Evolutionary conservation across 1,140 invertebrate species (phyloP), one percentile per base, ranked within the genome.

Genomic region (Zaprionus tsacasi): DNA sequence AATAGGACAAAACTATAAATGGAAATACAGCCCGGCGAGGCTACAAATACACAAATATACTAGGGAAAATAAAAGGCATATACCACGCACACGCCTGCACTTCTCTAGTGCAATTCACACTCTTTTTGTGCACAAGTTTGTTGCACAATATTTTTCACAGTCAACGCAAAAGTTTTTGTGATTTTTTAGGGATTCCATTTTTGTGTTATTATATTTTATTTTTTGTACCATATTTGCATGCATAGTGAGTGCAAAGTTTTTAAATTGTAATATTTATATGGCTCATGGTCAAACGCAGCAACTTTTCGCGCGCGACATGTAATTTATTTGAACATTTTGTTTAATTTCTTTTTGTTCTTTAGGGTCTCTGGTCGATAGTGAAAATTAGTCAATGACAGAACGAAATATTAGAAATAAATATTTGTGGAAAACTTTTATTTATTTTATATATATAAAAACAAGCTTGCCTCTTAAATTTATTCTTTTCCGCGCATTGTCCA

Each of bases 211-310:
- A 30, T 21, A 38, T 54, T 52, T 54, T 25, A 13, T 54, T 56
- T 65, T 55, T 38, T 43, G 7, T 30, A 21, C 52, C 43, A 68
- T 63, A 66, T 76, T 72, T 63, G 63, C 27, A 68, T 68, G 59
- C 40, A 61, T 45, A 63, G 63, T 33, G 58, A 35, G 38, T 17
- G 30, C 6, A 63, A 75, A 78, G 78, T 80, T 78, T 80, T 66
- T 65, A 80, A 80, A 80, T 78, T 80, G 70, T 70, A 61, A 80
- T 75, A 80, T 78, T 80, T 80, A 78, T 80, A 74, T 79, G 70
- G 76, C 71, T 74, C 76, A 80, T 80, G 78, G 78, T 80, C 76
- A 76, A 61, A 74, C 21, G 60, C 60, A 36, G 63, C 60, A 79
- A 74, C 30, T 69, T 69, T 79, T 61, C 35, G 48, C 61, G 38